Evolutionary conservation across 2,113 vertebrate genomes (phyloP).

Genomic region (Lethenteron camtschaticum): DNA sequence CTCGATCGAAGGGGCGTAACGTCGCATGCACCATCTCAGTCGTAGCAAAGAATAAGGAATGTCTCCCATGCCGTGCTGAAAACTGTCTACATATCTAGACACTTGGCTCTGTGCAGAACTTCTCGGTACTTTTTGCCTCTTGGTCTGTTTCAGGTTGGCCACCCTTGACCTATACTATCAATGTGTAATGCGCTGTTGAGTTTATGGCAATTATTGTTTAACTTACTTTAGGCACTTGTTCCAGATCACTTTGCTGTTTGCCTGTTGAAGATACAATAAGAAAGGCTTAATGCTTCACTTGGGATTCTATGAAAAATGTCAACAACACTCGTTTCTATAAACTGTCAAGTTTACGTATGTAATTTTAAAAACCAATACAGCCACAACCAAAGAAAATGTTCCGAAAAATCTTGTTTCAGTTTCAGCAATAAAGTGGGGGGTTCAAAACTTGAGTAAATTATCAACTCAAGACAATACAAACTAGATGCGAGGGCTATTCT

Average conservation of each 20-base stretch:
- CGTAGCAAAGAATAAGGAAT: conserved; percentile 14
- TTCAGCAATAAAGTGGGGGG: too few species aligned
- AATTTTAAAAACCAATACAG: neutral
- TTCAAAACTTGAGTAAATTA: too few species aligned
- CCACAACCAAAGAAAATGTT: neutral
- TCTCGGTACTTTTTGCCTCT: neutral
- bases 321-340: neutral
- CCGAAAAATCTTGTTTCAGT: too few species aligned
- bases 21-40: too few species aligned
- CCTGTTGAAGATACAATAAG: too few species aligned
- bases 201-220: neutral
- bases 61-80: neutral
- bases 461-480: too few species aligned
- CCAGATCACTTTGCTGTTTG: conserved; percentile 26
- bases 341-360: neutral
- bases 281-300: too few species aligned
- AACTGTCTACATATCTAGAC: conserved; percentile 10
- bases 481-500: too few species aligned
- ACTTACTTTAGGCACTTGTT: conserved; percentile 90
- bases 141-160: neutral
- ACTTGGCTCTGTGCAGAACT: neutral
- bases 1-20: too few species aligned
- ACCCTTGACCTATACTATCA: neutral
- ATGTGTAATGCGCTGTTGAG: neutral
- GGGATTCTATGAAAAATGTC: too few species aligned